These are phyloP conservation scores for Patella ulyssiponensis DNA, from an alignment of 2,888 invertebrate species.

Conservation along the genomic window DNA sequence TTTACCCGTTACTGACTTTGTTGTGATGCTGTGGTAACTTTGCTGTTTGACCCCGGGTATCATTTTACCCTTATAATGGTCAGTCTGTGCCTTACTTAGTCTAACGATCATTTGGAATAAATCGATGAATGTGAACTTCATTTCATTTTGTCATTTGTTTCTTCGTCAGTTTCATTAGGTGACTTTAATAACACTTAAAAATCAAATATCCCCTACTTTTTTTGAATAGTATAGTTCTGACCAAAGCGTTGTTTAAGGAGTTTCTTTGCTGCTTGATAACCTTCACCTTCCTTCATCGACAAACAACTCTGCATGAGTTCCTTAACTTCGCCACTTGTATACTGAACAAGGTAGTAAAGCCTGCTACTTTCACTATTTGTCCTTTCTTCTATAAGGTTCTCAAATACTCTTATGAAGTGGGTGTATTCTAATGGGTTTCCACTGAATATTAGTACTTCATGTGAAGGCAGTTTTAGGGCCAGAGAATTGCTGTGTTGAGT, in stretches of 20 bases:
- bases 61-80: too few species aligned
- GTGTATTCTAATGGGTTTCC: neutral
- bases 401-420: constrained; percentile 6
- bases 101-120: too few species aligned
- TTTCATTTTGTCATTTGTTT: too few species aligned
- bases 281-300: neutral
- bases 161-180: too few species aligned
- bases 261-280: neutral
- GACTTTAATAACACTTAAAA: too few species aligned
- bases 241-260: neutral
- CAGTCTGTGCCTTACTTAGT: too few species aligned
- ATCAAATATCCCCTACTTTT: too few species aligned
- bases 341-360: neutral
- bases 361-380: neutral
- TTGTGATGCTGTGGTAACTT: too few species aligned
- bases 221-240: too few species aligned
- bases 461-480: neutral
- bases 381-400: neutral
- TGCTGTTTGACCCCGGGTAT: too few species aligned
- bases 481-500: neutral
- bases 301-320: neutral
- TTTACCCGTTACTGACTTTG: too few species aligned
- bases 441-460: neutral
- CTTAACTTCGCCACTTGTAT: neutral
- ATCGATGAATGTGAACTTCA: too few species aligned